Evolutionary conservation across 2,113 vertebrate species (phyloP), one percentile per base, ranked within the genome.

Genomic region (Tenebrosternarchus preto): DNA sequence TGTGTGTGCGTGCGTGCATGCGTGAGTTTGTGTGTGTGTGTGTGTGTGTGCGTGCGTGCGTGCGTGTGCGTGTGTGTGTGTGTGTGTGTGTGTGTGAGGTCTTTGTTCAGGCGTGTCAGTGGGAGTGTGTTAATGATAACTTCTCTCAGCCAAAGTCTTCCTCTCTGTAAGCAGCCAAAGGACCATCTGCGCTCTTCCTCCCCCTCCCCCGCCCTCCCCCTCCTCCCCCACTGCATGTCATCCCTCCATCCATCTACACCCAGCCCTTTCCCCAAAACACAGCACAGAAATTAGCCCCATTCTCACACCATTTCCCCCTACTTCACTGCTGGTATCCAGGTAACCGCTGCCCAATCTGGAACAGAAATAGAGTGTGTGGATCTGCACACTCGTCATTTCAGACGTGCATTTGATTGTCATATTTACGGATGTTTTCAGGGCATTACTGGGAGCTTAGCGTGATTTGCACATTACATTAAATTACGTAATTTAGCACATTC

Each of bases 281-380:
- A 76, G 67, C 82, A 79, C 86, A 83, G 81, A 82, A 84, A 89
- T 84, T 88, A 83, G 83, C 19, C 53, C 78, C 86, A 87, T 86
- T 90, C 88, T 84, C 77, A 82, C 80, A 75, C 73, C 80, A 83
- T 87, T 85, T 84, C 85, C 68, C 85, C 84, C 67, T 76, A 68
- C 76, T 82, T 74, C 67, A 77, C 84, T 57, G 55, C 46, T 15
- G 63, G 74, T 76, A 86, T 60, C 82, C 82, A 69, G 81, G 82
- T 83, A 83, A 81, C 82, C 83, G 78, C 82, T 70, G 68, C 46
- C 67, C 55, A 66, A 59, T 56, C 63, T 19, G 27, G 31, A 53
- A 19, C 27, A 12, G 33, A 36, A 6, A 36, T 36, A 36, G 46
- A 67, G 78, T 53, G 57, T 69, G 33, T 73, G 61, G n/a, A n/a